These are phyloP conservation scores for Heterodera schachtii DNA, from an alignment of 1,140 invertebrate species.

Conservation along the genomic window DNA sequence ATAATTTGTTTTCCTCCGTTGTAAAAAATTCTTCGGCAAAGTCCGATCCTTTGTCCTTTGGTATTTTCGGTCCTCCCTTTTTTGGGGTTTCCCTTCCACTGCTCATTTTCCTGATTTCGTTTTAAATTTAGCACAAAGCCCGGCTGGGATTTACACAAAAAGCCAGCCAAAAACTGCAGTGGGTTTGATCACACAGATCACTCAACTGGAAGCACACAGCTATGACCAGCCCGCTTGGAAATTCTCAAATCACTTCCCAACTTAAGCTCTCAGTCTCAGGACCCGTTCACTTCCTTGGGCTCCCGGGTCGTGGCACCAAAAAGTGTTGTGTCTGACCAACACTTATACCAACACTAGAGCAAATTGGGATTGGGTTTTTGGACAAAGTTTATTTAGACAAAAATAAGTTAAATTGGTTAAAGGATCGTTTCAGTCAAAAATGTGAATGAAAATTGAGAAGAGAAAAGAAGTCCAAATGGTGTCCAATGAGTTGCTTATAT, in stretches of 20 bases:
- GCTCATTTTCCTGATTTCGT: not conserved
- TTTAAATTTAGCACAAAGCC: not conserved
- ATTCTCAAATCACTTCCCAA: not conserved
- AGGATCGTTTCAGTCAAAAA: too few species aligned
- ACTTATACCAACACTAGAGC: too few species aligned
- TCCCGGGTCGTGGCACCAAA: conserved; percentile 1
- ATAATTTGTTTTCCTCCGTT: not conserved
- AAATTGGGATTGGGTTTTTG: too few species aligned
- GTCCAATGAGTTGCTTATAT: too few species aligned
- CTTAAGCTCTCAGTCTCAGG: not conserved
- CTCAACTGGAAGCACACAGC: not conserved
- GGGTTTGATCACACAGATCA: not conserved
- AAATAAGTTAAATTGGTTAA: too few species aligned
- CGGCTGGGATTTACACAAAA: not conserved
- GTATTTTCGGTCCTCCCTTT: not conserved
- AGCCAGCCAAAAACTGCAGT: not conserved
- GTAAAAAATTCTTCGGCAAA: conserved; percentile 6
- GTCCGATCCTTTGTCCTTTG: not conserved
- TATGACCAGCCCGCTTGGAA: not conserved
- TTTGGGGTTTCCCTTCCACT: not conserved
- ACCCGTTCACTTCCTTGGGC: not conserved
- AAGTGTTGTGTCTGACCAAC: not conserved
- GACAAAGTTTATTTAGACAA: too few species aligned
- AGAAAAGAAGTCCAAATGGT: too few species aligned
- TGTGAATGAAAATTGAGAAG: too few species aligned